Conservation (phyloP, 2,888 invertebrate species). For the Steinernema scapterisci region DNA sequence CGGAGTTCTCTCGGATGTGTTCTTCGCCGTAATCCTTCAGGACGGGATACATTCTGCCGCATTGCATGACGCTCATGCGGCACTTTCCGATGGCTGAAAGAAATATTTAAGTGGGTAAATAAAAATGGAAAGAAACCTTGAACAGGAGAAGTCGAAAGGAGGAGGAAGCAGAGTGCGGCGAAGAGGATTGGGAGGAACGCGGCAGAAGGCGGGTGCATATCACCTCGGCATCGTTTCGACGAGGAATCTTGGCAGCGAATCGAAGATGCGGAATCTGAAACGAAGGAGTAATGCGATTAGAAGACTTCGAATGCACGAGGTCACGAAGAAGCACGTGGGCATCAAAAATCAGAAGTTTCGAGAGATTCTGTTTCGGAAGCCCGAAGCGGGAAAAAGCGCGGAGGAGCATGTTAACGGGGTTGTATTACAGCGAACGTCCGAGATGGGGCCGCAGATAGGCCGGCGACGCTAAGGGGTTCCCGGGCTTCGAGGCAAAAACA, state of each 20-base stretch:
- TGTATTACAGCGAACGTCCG: slow-evolving; percentile 22
- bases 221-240: slow-evolving; percentile 26
- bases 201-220: slow-evolving; percentile 8
- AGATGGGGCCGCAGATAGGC: slow-evolving; percentile 20
- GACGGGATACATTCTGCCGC: slow-evolving; percentile 12
- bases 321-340: background rate
- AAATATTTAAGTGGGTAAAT: background rate
- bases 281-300: background rate
- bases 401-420: slow-evolving; percentile 13
- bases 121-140: background rate
- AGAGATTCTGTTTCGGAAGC: background rate
- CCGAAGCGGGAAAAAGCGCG: background rate
- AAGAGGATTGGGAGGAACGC: slow-evolving; percentile 10
- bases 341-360: background rate
- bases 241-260: background rate
- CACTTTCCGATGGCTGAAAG: background rate
- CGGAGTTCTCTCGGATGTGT: slow-evolving; percentile 16
- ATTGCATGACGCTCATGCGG: background rate
- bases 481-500: slow-evolving; percentile 24
- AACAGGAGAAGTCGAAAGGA: background rate
- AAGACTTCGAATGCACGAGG: too few relatives aligned
- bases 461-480: slow-evolving; percentile 17
- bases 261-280: background rate
- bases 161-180: background rate
- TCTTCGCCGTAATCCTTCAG: slow-evolving; percentile 3